Evolutionary conservation across 2,113 vertebrate genomes (phyloP), one percentile per base, ranked within the genome.

Genomic region (Erpornis zantholeuca): DNA sequence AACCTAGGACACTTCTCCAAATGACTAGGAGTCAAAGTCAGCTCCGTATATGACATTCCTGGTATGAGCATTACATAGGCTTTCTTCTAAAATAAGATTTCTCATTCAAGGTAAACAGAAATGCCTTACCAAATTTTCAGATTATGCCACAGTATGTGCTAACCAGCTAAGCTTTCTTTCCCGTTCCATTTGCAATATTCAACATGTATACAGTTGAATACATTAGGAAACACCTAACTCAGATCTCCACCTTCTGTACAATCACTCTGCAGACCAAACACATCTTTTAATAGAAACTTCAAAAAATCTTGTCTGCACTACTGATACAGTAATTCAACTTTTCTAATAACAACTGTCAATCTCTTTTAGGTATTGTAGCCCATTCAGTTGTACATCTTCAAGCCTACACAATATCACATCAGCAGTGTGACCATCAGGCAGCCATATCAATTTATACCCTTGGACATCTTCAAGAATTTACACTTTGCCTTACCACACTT

Each of bases 1-100:
- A 60, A 54, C 59, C 45, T 50, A 82, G 21, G 38, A 11, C 9
- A 38, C 53, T 79, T 85, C 33, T 68, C 21, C 27, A 75, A 53
- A 72, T 8, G 17, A 4, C 12, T 31, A 59, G 27, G 11, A 77
- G 20, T 88, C 24, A 17, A 44, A 65, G n/a, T 6, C 44, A 65
- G 31, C 36, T 72, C n/a, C 29, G 29, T 17, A 15, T 9, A 29
- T 19, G 15, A 65, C 53, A 36, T 42, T 49, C 4, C 29, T 9
- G 27, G 27, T 50, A 72, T 1, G 0, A 10, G 22, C 9, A 68
- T 35, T 71, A 64, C 57, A 77, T 0, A 1, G 21, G 17, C n/a
- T 64, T 79, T 68, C 65, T n/a, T 76, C 52, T 64, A 82, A 71
- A 82, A 24, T 6, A 75, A 35, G 0, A 63, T 23, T 85, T 69